Percentiles rank a stretch among this genome's conserved stretches.
These are phyloP conservation scores for Aix galericulata DNA, from an alignment of 2,113 vertebrate genomes.

Conservation along the genomic window DNA sequence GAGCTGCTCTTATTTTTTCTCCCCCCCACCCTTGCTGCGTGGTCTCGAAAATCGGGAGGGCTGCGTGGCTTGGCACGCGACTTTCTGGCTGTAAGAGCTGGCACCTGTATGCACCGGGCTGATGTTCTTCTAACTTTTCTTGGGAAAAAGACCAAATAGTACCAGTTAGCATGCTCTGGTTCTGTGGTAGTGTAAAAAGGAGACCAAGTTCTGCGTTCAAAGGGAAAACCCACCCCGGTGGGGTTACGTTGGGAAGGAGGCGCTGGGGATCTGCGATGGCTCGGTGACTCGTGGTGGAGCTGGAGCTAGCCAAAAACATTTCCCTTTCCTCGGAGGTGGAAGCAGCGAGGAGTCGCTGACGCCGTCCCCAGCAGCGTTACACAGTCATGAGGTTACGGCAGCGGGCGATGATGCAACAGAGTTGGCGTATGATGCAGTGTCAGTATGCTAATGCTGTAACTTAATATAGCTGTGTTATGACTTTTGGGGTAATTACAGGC, in stretches of 20 bases:
- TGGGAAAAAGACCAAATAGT: rapidly evolving
- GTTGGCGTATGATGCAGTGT: not conserved
- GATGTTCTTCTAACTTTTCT: not conserved
- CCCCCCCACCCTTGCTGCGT: rapidly evolving
- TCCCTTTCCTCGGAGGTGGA: not conserved
- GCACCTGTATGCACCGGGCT: rapidly evolving
- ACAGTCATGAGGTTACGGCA: not conserved
- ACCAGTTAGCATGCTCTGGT: rapidly evolving
- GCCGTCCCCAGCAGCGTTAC: not conserved
- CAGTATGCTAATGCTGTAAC: not conserved
- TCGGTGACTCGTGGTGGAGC: not conserved
- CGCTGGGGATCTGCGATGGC: rapidly evolving
- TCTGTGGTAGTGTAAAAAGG: not conserved
- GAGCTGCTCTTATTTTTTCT: no score
- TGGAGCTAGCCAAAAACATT: rapidly evolving
- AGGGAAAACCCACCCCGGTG: not conserved
- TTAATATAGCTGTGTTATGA: not conserved
- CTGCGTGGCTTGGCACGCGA: not conserved
- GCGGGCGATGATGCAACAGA: not conserved
- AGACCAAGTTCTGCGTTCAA: rapidly evolving
- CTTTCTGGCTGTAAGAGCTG: rapidly evolving
- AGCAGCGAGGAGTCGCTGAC: not conserved
- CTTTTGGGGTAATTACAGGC: not conserved
- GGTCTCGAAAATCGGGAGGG: not conserved
- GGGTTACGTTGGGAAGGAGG: rapidly evolving